phyloP scores from a whole-genome alignment of 2,797 vertebrate genomes.

The Danio tinwini region DNA sequence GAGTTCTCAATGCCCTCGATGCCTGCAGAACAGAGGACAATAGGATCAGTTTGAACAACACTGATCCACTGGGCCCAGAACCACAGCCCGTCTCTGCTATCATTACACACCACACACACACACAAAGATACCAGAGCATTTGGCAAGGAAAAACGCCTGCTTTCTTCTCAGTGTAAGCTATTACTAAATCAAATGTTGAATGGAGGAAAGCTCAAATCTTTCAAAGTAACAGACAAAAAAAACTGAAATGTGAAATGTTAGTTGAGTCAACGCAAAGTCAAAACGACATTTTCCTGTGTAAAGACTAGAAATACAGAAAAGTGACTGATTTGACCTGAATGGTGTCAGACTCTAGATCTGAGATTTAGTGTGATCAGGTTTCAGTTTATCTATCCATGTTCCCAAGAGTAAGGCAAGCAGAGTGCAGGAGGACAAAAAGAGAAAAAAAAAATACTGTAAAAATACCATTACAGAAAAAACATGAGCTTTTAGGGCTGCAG shows the following conservation, averaged over 20 bases:
- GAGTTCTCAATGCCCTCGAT: constrained; percentile 54
- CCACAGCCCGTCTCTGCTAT: constrained; percentile 16
- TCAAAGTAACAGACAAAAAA: background rate
- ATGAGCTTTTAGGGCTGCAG: too few species aligned
- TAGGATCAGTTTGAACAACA: constrained; percentile 43
- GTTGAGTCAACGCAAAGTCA: background rate
- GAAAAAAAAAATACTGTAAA: background rate
- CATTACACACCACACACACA: constrained; percentile 14
- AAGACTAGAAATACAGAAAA: background rate
- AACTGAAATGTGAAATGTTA: background rate
- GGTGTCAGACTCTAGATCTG: background rate
- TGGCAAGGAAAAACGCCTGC: background rate
- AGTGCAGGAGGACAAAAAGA: background rate
- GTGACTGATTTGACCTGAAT: background rate
- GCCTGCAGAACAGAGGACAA: constrained; percentile 46
- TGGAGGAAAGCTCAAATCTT: background rate
- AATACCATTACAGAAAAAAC: background rate
- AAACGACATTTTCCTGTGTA: background rate
- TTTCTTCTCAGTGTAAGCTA: constrained; percentile 1
- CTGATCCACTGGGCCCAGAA: constrained; percentile 33
- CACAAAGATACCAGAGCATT: constrained; percentile 20
- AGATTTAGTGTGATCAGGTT: background rate
- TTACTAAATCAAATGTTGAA: background rate
- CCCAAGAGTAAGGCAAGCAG: background rate
- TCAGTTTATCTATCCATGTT: background rate